A percentile compares a stretch with the other conserved stretches of the same genome.
Conservation (phyloP, 2,888 invertebrate species). For the Pterostichus niger region DNA sequence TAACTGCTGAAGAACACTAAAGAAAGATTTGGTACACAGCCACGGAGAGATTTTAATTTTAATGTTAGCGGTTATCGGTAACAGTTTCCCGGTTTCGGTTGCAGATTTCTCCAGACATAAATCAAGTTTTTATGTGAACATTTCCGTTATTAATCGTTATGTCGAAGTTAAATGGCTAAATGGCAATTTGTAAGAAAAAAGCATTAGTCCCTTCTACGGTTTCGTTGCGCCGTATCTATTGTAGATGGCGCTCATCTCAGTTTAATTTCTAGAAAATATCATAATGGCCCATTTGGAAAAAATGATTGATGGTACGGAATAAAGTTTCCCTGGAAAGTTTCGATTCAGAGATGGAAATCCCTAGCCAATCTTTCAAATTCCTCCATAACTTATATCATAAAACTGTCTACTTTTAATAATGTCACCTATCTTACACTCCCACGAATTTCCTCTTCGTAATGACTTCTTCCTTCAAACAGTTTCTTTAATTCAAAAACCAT, state of each 20-base stretch:
- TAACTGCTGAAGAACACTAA: neutral
- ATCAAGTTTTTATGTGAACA: slow-evolving; percentile 77
- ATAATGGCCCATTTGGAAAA: slow-evolving; percentile 65
- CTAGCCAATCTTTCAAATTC: slow-evolving; percentile 29
- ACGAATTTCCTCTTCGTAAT: slow-evolving; percentile 3
- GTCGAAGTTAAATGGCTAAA: slow-evolving; percentile 72
- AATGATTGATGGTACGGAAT: slow-evolving; percentile 62
- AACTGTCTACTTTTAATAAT: slow-evolving; percentile 46
- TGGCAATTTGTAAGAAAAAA: slow-evolving; percentile 74
- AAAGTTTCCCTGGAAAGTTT: slow-evolving; percentile 56
- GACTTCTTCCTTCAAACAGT: slow-evolving; percentile 56
- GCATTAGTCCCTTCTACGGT: slow-evolving; percentile 66
- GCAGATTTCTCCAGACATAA: slow-evolving; percentile 75
- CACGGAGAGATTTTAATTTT: slow-evolving; percentile 73
- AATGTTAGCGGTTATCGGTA: slow-evolving; percentile 74
- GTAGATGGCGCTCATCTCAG: slow-evolving; percentile 59
- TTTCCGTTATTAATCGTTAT: slow-evolving; percentile 77
- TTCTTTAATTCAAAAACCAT: too few relatives aligned
- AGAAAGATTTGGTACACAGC: neutral
- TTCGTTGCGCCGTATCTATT: slow-evolving; percentile 59
- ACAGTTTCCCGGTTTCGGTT: slow-evolving; percentile 71
- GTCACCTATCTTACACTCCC: slow-evolving; percentile 33
- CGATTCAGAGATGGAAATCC: slow-evolving; percentile 41
- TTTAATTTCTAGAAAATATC: slow-evolving; percentile 66
- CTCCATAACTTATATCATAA: slow-evolving; percentile 28